These are phyloP conservation scores for Pantala flavescens DNA, from an alignment of 1,140 invertebrate species.

Conservation along the genomic window DNA sequence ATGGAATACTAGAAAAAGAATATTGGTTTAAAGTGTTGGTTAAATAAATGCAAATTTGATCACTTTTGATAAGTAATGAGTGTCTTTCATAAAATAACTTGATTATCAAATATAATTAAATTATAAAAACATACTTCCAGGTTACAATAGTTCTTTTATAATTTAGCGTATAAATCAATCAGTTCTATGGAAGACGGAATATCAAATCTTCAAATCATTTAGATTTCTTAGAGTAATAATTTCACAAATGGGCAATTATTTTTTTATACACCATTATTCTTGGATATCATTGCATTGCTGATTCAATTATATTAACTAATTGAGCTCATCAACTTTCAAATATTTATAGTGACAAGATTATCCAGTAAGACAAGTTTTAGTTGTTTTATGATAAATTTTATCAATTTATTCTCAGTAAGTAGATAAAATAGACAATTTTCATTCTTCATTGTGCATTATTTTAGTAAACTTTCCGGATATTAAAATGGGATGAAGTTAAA, in stretches of 20 bases:
- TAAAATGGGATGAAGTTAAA: too few species aligned
- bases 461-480: too few species aligned
- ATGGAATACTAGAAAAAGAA: conserved; percentile 32
- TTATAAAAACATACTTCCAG: background rate
- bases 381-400: background rate
- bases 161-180: too few species aligned
- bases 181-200: background rate
- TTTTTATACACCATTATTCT: background rate
- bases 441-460: too few species aligned
- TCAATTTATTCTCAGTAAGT: too few species aligned
- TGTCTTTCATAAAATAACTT: too few species aligned
- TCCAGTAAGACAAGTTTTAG: background rate
- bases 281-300: background rate
- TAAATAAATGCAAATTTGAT: too few species aligned
- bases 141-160: too few species aligned
- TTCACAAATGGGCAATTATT: too few species aligned
- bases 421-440: too few species aligned
- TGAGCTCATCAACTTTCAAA: background rate
- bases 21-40: background rate
- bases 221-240: too few species aligned
- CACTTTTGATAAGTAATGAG: too few species aligned
- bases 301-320: background rate
- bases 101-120: background rate
- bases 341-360: background rate
- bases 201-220: background rate